Conservation (phyloP, 2,113 vertebrate species). For the Bos taurus region DNA sequence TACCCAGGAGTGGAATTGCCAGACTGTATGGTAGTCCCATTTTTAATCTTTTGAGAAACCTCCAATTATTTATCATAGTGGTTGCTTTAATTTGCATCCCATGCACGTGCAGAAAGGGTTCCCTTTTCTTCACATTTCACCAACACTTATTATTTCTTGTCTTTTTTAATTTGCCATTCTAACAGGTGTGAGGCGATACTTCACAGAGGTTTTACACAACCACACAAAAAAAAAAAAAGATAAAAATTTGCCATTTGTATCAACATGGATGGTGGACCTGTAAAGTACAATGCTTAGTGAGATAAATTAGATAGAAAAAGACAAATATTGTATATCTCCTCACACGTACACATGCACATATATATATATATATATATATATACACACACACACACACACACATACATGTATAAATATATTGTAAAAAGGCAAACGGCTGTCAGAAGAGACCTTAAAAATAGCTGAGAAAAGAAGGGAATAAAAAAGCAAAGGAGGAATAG, state of each 20-base stretch:
- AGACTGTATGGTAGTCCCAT: not conserved
- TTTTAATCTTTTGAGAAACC: not conserved
- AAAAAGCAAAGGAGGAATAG: too few relatives aligned
- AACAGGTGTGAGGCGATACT: not conserved
- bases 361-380: too few relatives aligned
- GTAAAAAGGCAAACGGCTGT: too few relatives aligned
- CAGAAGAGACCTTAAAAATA: too few relatives aligned
- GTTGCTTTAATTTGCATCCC: not conserved
- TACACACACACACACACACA: too few relatives aligned
- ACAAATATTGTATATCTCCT: not conserved
- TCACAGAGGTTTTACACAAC: not conserved
- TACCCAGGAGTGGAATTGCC: not conserved
- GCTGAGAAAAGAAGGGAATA: too few relatives aligned
- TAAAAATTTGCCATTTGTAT: not conserved
- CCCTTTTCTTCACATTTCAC: not conserved
- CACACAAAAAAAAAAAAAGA: not conserved
- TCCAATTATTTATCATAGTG: not conserved
- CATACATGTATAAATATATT: too few relatives aligned
- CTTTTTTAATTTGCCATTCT: not conserved
- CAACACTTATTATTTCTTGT: not conserved
- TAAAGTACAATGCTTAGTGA: not conserved
- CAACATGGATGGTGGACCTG: not conserved
- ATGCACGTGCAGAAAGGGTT: not conserved
- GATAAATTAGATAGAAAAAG: not conserved
- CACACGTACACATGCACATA: not conserved